Base-by-base conservation (phyloP, 2,888 invertebrate genomes). In the Polydrusus pterygomalis region DNA sequence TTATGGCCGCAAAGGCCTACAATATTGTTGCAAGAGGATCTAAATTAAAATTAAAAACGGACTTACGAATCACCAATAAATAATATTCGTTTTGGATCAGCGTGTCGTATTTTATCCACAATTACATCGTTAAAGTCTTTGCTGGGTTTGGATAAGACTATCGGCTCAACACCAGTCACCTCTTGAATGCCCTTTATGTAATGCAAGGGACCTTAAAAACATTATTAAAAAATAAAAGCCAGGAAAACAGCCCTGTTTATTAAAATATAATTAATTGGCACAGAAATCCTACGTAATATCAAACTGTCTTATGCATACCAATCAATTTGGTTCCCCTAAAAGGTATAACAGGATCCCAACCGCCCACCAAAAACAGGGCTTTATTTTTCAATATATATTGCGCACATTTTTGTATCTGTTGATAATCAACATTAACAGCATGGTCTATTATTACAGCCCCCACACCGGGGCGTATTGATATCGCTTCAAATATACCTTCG, bases 61-160 rank as follows among this genome's bases (percentile, higher is more conserved):
- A 89, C 89, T 89, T 85, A 94, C 91, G 94, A 92, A 85, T 97
- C 97, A 47, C 97, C 97, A 82, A 96, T 92, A 89, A 97, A 96
- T 17, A 97, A 87, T 0, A 94, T 92, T 75, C 93, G 89, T 25
- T 88, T 87, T 0, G 94, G 91, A 78, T 94, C 89, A 0, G 85
- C 85, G 18, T 94, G 89, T 0, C 90, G 89, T 65, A 92, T 91
- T 47, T 89, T 87, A 70, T 90, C 89, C 83, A 89, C 88, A 0
- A 92, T 88, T 1, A 88, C 88, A 72, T 89, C 86, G 13, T 88
- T 88, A 9, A 89, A 89, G 20, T 81, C 43, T 77, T 85, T 85
- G 0, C 89, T 88, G 0, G 91, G 91, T 80, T 92, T 92, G 0
- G 89, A 90, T 51, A 90, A 83, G 11, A 81, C 75, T 2, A 88